Base-by-base conservation (phyloP, 2,113 vertebrate species). In the Tetrax tetrax region DNA sequence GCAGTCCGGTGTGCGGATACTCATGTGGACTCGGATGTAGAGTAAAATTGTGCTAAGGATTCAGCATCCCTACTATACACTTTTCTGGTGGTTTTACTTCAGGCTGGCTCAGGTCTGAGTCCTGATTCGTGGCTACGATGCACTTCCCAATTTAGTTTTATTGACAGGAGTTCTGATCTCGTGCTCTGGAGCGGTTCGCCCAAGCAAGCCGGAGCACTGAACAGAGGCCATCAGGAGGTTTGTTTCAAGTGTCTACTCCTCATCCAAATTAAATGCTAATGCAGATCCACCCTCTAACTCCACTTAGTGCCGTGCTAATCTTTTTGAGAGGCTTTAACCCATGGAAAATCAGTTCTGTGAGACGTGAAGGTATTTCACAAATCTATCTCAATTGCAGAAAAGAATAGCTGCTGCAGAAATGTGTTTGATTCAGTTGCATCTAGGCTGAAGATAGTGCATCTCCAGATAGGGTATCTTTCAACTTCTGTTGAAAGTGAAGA, bases 151-250 rank as follows among this genome's bases (percentile, higher is more conserved):
- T 24, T 71, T 41, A 29, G 19, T 71, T 54, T 35, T 12, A 6
- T 3, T 41, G 70, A 12, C 25, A 43, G 51, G 27, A 48, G 43
- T 41, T 57, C 51, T 53, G 60, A 48, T 31, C 56, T 35, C 24
- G 21, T 6, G 45, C 33, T 70, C 56, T 41, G 37, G 69, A 47
- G 29, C 2, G 0, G 43, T 12, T 90, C 0, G 0, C 18, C 0
- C 0, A 68, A 76, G 45, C 33, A n/a, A 87, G 63, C 7, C 3
- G 1, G 45, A 72, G 9, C 1, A 0, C 48, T 14, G 77, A 61
- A 50, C 4, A 1, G 43, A 88, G 75, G 21, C 35, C 12, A 2
- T 29, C 25, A 13, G 29, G 50, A 72, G 35, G 21, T 37, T 51
- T 56, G 18, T 20, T 87, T 51, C 60, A 35, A 54, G 25, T 29